These are phyloP conservation scores for Machaerirhynchus nigripectus DNA, from an alignment of 2,113 vertebrate species.

Conservation along the genomic window DNA sequence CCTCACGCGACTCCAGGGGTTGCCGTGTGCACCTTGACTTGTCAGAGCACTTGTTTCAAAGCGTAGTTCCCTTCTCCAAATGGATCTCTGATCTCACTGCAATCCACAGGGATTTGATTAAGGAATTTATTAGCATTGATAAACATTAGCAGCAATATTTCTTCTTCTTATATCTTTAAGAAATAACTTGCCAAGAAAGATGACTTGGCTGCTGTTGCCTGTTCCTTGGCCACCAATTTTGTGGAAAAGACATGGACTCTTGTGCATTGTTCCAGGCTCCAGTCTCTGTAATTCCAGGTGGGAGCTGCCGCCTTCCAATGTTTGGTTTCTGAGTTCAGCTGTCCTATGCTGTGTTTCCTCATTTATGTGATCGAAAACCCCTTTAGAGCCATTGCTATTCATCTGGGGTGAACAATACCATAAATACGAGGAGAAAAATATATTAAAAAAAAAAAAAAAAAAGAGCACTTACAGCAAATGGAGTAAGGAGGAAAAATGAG, in stretches of 20 bases:
- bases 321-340: background rate
- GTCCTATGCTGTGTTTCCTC: background rate
- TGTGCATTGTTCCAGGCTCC: background rate
- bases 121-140: background rate
- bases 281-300: background rate
- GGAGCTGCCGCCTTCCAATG: background rate
- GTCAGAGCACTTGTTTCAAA: background rate
- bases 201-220: background rate
- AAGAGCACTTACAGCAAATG: background rate
- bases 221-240: background rate
- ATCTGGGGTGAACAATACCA: background rate
- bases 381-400: background rate
- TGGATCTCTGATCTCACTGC: background rate
- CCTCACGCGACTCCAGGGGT: rapidly evolving
- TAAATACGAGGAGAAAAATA: background rate
- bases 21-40: background rate
- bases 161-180: background rate
- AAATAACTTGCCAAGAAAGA: background rate
- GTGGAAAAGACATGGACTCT: background rate
- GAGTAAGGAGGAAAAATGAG: background rate
- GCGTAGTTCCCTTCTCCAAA: rapidly evolving
- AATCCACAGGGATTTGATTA: background rate
- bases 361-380: background rate
- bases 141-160: background rate
- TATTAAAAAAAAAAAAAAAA: background rate